Conservation (phyloP, 2,113 vertebrate genomes). For the Cebidichthys violaceus region DNA sequence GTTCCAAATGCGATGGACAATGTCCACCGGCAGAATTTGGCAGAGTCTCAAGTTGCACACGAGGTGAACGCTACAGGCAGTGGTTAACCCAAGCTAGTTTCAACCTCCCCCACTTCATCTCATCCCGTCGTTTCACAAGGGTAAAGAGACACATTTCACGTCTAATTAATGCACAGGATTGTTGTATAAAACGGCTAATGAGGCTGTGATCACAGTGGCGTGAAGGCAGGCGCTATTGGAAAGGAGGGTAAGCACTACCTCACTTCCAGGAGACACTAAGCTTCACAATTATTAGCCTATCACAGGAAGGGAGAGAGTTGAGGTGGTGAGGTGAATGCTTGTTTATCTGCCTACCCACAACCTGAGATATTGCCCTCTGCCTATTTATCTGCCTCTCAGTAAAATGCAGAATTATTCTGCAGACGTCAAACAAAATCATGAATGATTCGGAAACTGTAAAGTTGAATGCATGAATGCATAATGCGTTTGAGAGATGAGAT, state of each 20-base stretch:
- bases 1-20: neutral
- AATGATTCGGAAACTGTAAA: neutral
- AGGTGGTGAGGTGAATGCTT: slow-evolving; percentile 15
- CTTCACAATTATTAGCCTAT: slow-evolving; percentile 86
- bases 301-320: slow-evolving; percentile 81
- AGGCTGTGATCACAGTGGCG: slow-evolving; percentile 93
- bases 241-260: slow-evolving; percentile 85
- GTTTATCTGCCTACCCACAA: slow-evolving; percentile 23
- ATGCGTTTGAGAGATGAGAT: neutral
- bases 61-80: slow-evolving; percentile 72
- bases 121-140: slow-evolving; percentile 83
- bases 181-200: slow-evolving; percentile 94
- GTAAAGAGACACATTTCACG: slow-evolving; percentile 90
- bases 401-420: neutral
- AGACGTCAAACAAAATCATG: neutral
- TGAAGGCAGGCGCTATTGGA: slow-evolving; percentile 87
- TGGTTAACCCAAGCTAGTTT: slow-evolving; percentile 88
- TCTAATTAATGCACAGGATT: slow-evolving; percentile 95
- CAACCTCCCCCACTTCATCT: slow-evolving; percentile 49
- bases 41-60: slow-evolving; percentile 34
- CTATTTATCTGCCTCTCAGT: neutral
- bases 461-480: neutral
- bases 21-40: slow-evolving; percentile 21
- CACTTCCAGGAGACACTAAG: slow-evolving; percentile 85
- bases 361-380: slow-evolving; percentile 5